A percentile compares a stretch with the other conserved stretches of the same genome.
These are phyloP conservation scores for Siderastrea radians DNA, from an alignment of 92 coral and sea anemone genomes.

Conservation along the genomic window DNA sequence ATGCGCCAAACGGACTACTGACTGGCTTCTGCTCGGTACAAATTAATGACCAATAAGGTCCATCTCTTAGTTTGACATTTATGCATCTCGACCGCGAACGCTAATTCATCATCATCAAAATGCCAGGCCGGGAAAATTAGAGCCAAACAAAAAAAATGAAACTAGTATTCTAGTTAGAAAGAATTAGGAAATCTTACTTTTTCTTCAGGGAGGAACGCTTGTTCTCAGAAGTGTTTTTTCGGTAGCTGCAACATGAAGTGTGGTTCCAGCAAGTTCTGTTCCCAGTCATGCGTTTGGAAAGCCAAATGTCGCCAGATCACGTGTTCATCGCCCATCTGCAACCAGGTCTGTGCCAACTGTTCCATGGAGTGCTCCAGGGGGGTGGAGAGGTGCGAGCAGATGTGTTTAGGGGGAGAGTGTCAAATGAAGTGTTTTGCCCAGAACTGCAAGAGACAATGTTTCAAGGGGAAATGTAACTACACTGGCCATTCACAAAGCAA, in stretches of 20 bases:
- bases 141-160: background rate
- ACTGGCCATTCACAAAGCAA: slow-evolving; percentile 25
- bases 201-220: slow-evolving; percentile 49
- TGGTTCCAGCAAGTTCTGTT: slow-evolving; percentile 53
- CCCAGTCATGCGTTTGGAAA: slow-evolving; percentile 74
- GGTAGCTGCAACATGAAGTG: slow-evolving; percentile 77
- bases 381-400: slow-evolving; percentile 87
- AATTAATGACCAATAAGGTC: too few species aligned
- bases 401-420: slow-evolving; percentile 83
- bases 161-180: background rate
- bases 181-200: background rate
- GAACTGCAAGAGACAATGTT: slow-evolving; percentile 66
- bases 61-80: too few species aligned
- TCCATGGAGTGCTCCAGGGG: slow-evolving; percentile 84
- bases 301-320: slow-evolving; percentile 62
- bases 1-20: too few species aligned
- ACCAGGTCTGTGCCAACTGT: slow-evolving; percentile 90
- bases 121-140: too few species aligned
- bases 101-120: too few species aligned
- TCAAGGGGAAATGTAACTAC: slow-evolving; percentile 40
- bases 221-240: slow-evolving; percentile 74
- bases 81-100: too few species aligned
- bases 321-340: slow-evolving; percentile 74
- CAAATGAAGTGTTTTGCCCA: slow-evolving; percentile 72
- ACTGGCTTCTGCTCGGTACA: too few species aligned